Conservation (phyloP, 2,888 invertebrate species). For the Pollenia labialis region DNA sequence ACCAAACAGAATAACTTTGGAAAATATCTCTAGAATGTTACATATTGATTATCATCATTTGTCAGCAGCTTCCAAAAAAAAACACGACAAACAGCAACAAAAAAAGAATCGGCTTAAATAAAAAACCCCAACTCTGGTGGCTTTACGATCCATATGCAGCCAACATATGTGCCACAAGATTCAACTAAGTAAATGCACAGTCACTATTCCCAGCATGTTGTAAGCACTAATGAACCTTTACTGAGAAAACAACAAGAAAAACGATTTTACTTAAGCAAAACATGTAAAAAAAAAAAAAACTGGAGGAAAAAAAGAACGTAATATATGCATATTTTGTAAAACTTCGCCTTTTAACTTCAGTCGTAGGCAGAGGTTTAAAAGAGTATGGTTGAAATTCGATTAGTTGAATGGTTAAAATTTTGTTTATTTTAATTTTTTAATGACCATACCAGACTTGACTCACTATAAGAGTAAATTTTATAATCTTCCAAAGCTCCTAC, state of each 20-base stretch:
- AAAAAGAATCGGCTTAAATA: slow-evolving; percentile 51
- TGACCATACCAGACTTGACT: too few relatives aligned
- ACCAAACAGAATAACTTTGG: background rate
- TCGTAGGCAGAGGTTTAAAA: background rate
- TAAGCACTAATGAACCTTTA: slow-evolving; percentile 67
- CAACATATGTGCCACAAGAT: slow-evolving; percentile 27
- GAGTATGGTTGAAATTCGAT: background rate
- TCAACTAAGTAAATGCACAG: slow-evolving; percentile 43
- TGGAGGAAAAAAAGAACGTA: background rate
- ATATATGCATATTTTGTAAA: slow-evolving; percentile 53
- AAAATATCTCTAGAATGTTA: slow-evolving; percentile 30
- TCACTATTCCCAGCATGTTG: slow-evolving; percentile 67
- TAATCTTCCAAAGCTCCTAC: too few relatives aligned
- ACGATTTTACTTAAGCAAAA: background rate
- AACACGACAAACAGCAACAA: background rate
- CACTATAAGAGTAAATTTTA: too few relatives aligned
- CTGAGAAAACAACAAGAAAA: slow-evolving; percentile 45
- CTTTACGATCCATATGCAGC: background rate
- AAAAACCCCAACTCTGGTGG: slow-evolving; percentile 41
- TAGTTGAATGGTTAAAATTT: too few relatives aligned
- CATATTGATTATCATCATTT: slow-evolving; percentile 70
- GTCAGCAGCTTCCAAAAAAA: slow-evolving; percentile 55
- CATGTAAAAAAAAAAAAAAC: slow-evolving; percentile 10
- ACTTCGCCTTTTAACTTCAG: slow-evolving; percentile 15
- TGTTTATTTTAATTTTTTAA: too few relatives aligned